phyloP scores from a whole-genome alignment of 2,888 invertebrate species.

The Drosophila fungiperda region DNA sequence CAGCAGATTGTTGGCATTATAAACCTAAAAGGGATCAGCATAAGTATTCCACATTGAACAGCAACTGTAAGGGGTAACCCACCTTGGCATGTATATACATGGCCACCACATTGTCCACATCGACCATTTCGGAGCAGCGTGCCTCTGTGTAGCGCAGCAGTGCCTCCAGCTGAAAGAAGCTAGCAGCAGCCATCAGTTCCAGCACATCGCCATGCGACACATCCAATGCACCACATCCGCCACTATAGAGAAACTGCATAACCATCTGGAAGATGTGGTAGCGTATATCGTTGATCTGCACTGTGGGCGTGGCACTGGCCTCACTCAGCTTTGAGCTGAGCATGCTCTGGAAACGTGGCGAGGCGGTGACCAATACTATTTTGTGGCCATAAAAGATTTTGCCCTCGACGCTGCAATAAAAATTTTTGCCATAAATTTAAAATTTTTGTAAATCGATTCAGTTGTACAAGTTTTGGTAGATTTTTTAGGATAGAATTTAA shows the following conservation, averaged over 20 bases:
- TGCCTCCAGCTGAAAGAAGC: constrained; percentile 95
- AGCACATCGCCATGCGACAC: constrained; percentile 93
- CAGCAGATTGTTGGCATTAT: constrained; percentile 93
- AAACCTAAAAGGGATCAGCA: constrained; percentile 87
- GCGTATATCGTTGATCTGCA: constrained; percentile 96
- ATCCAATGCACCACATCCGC: constrained; percentile 92
- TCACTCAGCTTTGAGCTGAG: constrained; percentile 91
- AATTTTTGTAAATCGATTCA: not conserved
- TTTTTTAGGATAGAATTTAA: not conserved
- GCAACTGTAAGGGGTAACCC: constrained; percentile 20
- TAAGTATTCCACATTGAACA: not conserved
- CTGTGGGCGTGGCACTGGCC: constrained; percentile 91
- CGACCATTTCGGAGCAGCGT: constrained; percentile 92
- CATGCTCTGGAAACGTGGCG: constrained; percentile 94
- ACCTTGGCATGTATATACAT: constrained; percentile 97
- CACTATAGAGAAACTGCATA: constrained; percentile 97
- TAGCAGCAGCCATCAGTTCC: constrained; percentile 95
- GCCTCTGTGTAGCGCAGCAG: constrained; percentile 94
- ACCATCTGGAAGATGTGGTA: constrained; percentile 96
- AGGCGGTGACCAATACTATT: constrained; percentile 96
- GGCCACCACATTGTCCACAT: constrained; percentile 94
- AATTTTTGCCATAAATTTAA: not conserved
- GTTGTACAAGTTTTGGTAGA: not conserved
- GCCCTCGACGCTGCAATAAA: constrained; percentile 91
- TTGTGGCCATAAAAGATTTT: constrained; percentile 97